Evolutionary conservation across 2,797 vertebrate species (phyloP), one percentile per base, ranked within the genome.

Genomic region (Phoxinus dragarum): DNA sequence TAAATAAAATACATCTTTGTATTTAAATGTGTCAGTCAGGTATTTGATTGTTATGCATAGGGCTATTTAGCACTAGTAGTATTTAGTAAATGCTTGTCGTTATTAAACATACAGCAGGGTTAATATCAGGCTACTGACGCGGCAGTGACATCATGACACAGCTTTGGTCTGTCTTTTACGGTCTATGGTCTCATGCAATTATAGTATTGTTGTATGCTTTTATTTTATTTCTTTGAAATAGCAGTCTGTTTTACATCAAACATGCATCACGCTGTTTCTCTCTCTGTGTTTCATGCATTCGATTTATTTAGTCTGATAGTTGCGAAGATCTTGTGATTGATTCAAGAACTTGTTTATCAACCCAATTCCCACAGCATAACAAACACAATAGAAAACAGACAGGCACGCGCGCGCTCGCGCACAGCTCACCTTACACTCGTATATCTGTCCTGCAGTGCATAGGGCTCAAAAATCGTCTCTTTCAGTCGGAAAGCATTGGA

Each of bases 371-470:
- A 16, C 21, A 40, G 47, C 47, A 11, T 49, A 49, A 16, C 47
- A 68, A 56, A 52, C 64, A 71, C 80, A 81, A 69, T 6, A n/a
- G 64, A 69, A 67, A 49, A 12, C 38, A 34, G 19, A 0, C 14
- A 16, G 47, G 38, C 38, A 38, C 38, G 34, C 21, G 1, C 40
- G 3, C 4, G 17, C 10, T 8, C 10, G 21, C 36, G 1, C 40
- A 23, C 42, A 7, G 23, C 82, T 84, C 64, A 84, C 82, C 82
- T 84, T 68, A 23, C 74, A 6, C 5, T 68, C 61, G 42, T 82
- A 36, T 56, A 10, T 82, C 68, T 11, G 67, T 71, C 80, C 61
- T 5, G 42, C 27, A 27, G 27, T 27, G 27, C 64, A 34, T 0
- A 40, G 17, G 34, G 7, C 59, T n/a, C 52, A 1, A n/a, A 19